Base-by-base conservation (phyloP, 2,888 invertebrate species). In the Brachypterus glaber region DNA sequence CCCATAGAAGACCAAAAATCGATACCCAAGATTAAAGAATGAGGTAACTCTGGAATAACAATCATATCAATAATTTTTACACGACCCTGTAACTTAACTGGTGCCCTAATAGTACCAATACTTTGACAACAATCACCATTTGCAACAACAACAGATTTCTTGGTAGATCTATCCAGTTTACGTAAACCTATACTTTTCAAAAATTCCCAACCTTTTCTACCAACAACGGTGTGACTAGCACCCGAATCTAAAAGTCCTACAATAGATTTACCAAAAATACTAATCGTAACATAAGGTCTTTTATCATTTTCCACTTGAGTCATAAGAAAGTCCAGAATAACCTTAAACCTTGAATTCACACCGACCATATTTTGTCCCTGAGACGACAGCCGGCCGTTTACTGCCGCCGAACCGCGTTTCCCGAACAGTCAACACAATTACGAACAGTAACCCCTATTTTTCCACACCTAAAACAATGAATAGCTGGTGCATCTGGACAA, bases 241-340 rank as follows among this genome's bases (percentile, higher is more conserved):
- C 45, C 43, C n/a, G 40, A 40, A 38, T 42, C 42, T 14, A 45
- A 18, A 3, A 44, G 21, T 1, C 42, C 42, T 37, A 30, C 4
- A n/a, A n/a, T n/a, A n/a, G n/a, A n/a, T n/a, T n/a, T n/a, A n/a
- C n/a, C n/a, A n/a, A n/a, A n/a, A n/a, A 44, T 26, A 8, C 26
- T 17, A 9, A 44, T 37, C 5, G 18, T 33, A 7, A 40, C 13
- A 26, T 35, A 35, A 24, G 41, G 40, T 32, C 40, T 36, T 16
- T 38, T 37, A 29, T 44, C 43, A 7, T 34, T 34, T 17, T 16
- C 16, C 11, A 34, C 35, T 14, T 40, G 40, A 16, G 37, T 35
- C 2, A 46, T 17, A 14, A 46, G 42, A 18, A 35, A 46, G 17
- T 44, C 39, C 2, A 37, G 25, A 11, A 42, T 26, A n/a, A 27